phyloP scores from a whole-genome alignment of 2,888 invertebrate species.

The Philereme vetulata region DNA sequence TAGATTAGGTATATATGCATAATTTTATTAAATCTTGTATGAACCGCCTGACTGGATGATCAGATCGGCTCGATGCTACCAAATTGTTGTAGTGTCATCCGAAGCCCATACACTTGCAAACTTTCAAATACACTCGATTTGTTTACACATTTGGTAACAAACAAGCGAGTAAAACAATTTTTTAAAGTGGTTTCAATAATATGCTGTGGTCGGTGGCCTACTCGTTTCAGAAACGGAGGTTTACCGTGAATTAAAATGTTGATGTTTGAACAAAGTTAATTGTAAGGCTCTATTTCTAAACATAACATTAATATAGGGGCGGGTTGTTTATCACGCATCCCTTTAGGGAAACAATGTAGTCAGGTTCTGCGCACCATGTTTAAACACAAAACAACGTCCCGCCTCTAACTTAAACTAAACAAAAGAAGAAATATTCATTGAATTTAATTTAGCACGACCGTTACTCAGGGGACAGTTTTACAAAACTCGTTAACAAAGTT shows the following conservation, averaged over 20 bases:
- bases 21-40: no score
- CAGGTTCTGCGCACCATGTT: neutral
- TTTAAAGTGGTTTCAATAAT: no score
- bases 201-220: neutral
- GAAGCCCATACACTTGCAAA: no score
- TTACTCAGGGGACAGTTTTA: conserved; percentile 1
- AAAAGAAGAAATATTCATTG: neutral
- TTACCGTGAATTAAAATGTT: neutral
- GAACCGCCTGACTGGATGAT: no score
- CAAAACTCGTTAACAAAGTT: neutral
- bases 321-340: neutral
- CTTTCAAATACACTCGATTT: no score
- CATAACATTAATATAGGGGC: neutral
- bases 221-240: neutral
- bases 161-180: no score
- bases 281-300: neutral
- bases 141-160: no score
- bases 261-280: neutral
- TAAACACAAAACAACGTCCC: neutral
- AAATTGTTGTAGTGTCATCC: no score
- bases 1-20: no score
- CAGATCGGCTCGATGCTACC: no score
- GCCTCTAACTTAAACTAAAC: neutral
- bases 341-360: neutral
- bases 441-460: neutral